A percentile compares a stretch with the other conserved stretches of the same genome.
Evolutionary conservation across 1,140 invertebrate genomes (phyloP).

Genomic region (Lepidurus packardi): DNA sequence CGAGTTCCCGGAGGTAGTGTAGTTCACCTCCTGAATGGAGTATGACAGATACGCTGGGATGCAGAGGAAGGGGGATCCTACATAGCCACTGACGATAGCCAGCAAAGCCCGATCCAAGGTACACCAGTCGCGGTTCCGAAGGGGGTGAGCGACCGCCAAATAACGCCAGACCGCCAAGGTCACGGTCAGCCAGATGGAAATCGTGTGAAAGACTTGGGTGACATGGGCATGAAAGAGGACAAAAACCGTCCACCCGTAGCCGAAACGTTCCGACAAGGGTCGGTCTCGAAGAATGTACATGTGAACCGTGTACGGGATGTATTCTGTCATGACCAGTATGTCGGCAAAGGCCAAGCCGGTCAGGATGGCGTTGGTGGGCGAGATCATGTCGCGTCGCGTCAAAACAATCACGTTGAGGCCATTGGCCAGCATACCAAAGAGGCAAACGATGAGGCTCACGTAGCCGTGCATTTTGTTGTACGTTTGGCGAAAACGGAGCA

Average conservation of each 20-base stretch:
- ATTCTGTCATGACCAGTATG: slow-evolving; percentile 79
- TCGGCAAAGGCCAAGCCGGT: slow-evolving; percentile 74
- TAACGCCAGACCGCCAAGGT: slow-evolving; percentile 71
- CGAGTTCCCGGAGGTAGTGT: slow-evolving; percentile 44
- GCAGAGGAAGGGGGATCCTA: slow-evolving; percentile 68
- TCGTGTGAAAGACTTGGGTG: slow-evolving; percentile 65
- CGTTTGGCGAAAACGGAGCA: slow-evolving; percentile 26
- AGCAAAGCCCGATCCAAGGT: slow-evolving; percentile 62
- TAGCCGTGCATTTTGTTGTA: slow-evolving; percentile 56
- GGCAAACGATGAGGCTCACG: slow-evolving; percentile 65
- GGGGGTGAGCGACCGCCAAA: slow-evolving; percentile 60
- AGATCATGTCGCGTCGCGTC: slow-evolving; percentile 73
- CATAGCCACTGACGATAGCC: slow-evolving; percentile 64
- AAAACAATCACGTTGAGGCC: slow-evolving; percentile 81
- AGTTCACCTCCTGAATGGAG: slow-evolving; percentile 46
- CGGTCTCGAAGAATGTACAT: slow-evolving; percentile 54
- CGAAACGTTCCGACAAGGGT: slow-evolving; percentile 37
- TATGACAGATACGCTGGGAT: slow-evolving; percentile 69
- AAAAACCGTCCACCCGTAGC: slow-evolving; percentile 43
- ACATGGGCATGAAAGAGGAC: slow-evolving; percentile 46
- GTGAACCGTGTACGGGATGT: slow-evolving; percentile 73
- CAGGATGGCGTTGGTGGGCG: slow-evolving; percentile 76
- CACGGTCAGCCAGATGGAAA: slow-evolving; percentile 79
- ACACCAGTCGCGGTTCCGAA: slow-evolving; percentile 55
- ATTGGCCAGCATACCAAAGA: slow-evolving; percentile 84